phyloP scores from a whole-genome alignment of 2,113 vertebrate genomes.

The Caracal caracal region DNA sequence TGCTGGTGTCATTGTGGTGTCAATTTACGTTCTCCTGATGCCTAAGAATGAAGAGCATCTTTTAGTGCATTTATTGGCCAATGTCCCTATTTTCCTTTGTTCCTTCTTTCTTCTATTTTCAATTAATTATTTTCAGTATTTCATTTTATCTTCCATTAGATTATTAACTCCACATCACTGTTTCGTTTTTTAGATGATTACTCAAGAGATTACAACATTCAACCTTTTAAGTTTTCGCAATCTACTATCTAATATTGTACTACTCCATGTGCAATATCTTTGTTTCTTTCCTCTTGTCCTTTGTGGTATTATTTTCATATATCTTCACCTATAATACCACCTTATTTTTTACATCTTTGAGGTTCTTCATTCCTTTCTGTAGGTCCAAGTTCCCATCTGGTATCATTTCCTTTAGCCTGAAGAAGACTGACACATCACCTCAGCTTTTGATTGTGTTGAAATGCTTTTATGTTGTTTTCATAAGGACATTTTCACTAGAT shows the following conservation, averaged over 20 bases:
- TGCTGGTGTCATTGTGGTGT: background rate
- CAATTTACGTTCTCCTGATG: background rate
- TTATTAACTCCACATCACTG: background rate
- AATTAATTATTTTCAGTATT: conserved; percentile 10
- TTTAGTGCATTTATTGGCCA: background rate
- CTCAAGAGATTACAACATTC: background rate
- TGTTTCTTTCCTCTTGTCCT: background rate
- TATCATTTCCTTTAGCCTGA: background rate
- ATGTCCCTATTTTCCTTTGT: background rate
- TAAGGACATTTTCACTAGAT: background rate
- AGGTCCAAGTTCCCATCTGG: background rate
- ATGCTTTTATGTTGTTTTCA: background rate
- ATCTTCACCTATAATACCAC: background rate
- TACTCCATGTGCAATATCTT: background rate
- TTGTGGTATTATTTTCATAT: background rate
- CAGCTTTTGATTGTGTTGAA: background rate
- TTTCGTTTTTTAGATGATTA: background rate
- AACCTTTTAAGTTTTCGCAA: background rate
- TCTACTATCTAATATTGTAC: background rate
- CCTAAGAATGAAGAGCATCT: background rate
- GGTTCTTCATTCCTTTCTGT: background rate
- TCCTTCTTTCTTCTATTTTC: background rate
- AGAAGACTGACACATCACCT: background rate
- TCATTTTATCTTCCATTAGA: background rate
- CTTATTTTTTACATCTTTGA: background rate